These are phyloP conservation scores for Heterocephalus glaber DNA, from an alignment of 2,113 vertebrate genomes.

Conservation along the genomic window DNA sequence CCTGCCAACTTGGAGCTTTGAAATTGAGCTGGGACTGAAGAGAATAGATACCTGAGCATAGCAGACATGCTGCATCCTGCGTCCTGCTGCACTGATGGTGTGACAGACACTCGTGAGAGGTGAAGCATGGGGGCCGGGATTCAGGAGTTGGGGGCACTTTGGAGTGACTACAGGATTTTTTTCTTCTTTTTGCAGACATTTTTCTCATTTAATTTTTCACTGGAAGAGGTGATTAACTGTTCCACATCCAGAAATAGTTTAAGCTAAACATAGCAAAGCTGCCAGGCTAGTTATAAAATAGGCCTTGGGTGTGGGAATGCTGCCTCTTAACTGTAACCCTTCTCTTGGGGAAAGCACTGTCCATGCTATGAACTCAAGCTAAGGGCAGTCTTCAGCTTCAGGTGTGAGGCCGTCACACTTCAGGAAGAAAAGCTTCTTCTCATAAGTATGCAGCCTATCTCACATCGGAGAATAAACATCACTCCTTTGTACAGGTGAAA, in stretches of 20 bases:
- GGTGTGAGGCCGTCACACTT: not conserved
- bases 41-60: constrained; percentile 67
- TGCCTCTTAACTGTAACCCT: constrained; percentile 62
- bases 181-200: constrained; percentile 3
- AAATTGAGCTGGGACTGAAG: constrained; percentile 64
- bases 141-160: constrained; percentile 17
- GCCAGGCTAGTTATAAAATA: constrained; percentile 60
- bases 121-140: not conserved
- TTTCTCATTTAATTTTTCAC: constrained; percentile 46
- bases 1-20: constrained; percentile 63
- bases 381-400: constrained; percentile 32
- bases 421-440: not conserved
- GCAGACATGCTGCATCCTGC: constrained; percentile 31
- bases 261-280: constrained; percentile 69
- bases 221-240: constrained; percentile 61
- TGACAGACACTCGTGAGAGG: constrained; percentile 67
- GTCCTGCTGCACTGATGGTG: constrained; percentile 34
- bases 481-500: not conserved
- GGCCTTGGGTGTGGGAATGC: constrained; percentile 55
- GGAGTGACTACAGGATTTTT: constrained; percentile 1
- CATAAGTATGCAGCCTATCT: not conserved
- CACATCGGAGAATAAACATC: not conserved
- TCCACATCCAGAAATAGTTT: constrained; percentile 68
- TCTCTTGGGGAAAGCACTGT: constrained; percentile 10
- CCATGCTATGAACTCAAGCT: constrained; percentile 43